Base-by-base conservation (phyloP, 92 coral and sea anemone species). In the Actinernus sp. region DNA sequence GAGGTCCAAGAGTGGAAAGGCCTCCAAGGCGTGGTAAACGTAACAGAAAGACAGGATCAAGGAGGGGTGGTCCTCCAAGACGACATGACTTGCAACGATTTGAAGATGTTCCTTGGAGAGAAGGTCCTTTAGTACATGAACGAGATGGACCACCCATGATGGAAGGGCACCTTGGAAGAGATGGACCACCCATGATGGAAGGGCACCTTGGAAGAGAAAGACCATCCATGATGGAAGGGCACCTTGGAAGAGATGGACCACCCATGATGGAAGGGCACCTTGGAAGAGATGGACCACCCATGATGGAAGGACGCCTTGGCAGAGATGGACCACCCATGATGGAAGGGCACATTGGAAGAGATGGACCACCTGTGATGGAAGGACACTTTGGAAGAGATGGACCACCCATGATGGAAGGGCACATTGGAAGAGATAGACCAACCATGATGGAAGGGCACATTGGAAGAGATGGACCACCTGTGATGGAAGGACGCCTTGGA, bases 211-310 rank as follows among this genome's bases (percentile, higher is more conserved):
- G 57, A 60, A n/a, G n/a, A n/a, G n/a, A n/a, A n/a, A n/a, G n/a
- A n/a, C n/a, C n/a, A n/a, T n/a, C n/a, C n/a, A n/a, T n/a, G n/a
- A n/a, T n/a, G n/a, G n/a, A n/a, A n/a, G n/a, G n/a, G n/a, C n/a
- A 47, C 26, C 23, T 26, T 3, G 58, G 38, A 31, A 30, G 24
- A 29, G 58, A 28, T 12, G 74, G 41, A 66, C n/a, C n/a, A n/a
- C n/a, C n/a, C n/a, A n/a, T n/a, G n/a, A 37, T 39, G 44, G 44
- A 38, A 12, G 49, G 74, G 49, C 49, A 51, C 33, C 65, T 22
- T 33, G 38, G 58, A 31, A 50, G 55, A 24, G 75, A 55, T 47
- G 80, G 77, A 14, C 86, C 65, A 28, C 37, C 27, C 6, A 56
- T 65, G 28, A 55, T 26, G 8, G 67, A 58, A 1, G 52, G 52